Evolutionary conservation across 30 jellyfish, hydroid and myxozoan species (phyloP).

Genomic region (Clytia hemisphaerica): DNA sequence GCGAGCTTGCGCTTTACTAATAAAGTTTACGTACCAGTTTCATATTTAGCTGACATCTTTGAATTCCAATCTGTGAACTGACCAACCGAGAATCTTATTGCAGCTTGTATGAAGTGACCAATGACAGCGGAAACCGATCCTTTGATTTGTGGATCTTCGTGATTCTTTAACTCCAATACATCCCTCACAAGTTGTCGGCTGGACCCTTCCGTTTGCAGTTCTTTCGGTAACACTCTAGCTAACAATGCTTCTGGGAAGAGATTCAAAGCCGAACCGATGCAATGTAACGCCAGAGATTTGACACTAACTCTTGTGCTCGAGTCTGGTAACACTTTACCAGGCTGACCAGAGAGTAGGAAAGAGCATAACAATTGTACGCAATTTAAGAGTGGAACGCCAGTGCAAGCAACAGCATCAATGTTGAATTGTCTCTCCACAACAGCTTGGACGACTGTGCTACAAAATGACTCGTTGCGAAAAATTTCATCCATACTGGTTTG

Average conservation of each 20-base stretch:
- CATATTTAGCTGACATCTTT: neutral
- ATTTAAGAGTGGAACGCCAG: conserved; percentile 87
- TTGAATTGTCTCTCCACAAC: conserved; percentile 77
- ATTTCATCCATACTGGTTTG: conserved; percentile 57
- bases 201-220: conserved; percentile 4
- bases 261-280: conserved; percentile 69
- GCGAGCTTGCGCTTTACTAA: too few species aligned
- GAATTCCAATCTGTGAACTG: conserved; percentile 14
- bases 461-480: conserved; percentile 63
- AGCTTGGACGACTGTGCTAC: conserved; percentile 67
- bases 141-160: conserved; percentile 80
- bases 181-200: conserved; percentile 76
- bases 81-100: conserved; percentile 47
- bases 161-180: conserved; percentile 48
- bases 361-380: conserved; percentile 93
- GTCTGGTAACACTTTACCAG: conserved; percentile 75
- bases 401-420: conserved; percentile 93
- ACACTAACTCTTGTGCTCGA: conserved; percentile 88
- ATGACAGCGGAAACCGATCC: conserved; percentile 66
- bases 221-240: conserved; percentile 88
- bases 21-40: conserved; percentile 30
- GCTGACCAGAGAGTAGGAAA: conserved; percentile 69
- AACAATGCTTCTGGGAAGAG: conserved; percentile 79
- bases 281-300: conserved; percentile 72
- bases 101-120: conserved; percentile 52